Evolutionary conservation across 2,888 invertebrate genomes (phyloP).

Genomic region (Venusia cambrica): DNA sequence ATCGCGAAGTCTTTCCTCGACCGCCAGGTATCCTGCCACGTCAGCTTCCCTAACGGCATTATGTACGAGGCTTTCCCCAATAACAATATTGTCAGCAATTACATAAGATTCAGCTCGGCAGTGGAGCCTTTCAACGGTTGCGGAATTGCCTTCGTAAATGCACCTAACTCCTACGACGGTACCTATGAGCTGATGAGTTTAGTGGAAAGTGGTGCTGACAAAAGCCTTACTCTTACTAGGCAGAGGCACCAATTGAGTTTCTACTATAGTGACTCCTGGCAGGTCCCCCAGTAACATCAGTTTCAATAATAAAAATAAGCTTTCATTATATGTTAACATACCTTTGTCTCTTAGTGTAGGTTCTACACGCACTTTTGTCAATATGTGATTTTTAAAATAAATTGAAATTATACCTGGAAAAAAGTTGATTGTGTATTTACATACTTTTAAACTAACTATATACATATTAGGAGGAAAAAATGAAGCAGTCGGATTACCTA

Average conservation of each 20-base stretch:
- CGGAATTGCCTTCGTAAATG: constrained; percentile 36
- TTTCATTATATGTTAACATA: too few relatives aligned
- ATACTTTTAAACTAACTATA: too few relatives aligned
- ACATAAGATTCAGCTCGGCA: constrained; percentile 18
- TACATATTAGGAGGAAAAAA: too few relatives aligned
- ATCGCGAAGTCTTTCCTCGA: constrained; percentile 42
- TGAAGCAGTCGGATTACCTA: too few relatives aligned
- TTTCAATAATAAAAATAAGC: too few relatives aligned
- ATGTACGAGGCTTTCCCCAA: constrained; percentile 43
- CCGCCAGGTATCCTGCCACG: constrained; percentile 39
- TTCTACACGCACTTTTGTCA: too few relatives aligned
- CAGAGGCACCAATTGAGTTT: constrained; percentile 44
- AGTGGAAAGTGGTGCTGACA: constrained; percentile 32
- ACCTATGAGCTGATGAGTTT: constrained; percentile 47
- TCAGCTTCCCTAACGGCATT: constrained; percentile 42
- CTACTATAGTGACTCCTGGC: constrained; percentile 24
- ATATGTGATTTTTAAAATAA: too few relatives aligned
- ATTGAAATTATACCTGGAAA: too few relatives aligned
- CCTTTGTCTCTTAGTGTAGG: too few relatives aligned
- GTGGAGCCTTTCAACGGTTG: constrained; percentile 40
- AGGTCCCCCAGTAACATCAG: too few relatives aligned
- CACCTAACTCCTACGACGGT: constrained; percentile 37
- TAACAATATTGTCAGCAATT: constrained; percentile 25
- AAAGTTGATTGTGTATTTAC: too few relatives aligned
- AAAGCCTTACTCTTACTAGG: constrained; percentile 35